These are phyloP conservation scores for Corythoichthys haematopterus DNA, from an alignment of 2,113 vertebrate species.

Conservation along the genomic window DNA sequence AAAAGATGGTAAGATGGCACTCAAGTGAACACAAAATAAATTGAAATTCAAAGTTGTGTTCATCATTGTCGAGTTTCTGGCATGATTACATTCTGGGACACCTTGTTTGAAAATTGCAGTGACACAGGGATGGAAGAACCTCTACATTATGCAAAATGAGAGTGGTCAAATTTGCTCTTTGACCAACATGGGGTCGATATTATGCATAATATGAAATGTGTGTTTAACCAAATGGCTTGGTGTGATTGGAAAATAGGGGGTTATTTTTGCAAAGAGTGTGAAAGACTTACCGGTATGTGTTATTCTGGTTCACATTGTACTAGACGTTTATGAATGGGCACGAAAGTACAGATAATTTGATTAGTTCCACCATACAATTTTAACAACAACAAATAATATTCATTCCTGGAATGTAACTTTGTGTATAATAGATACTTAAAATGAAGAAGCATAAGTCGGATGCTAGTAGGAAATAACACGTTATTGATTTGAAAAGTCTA, in stretches of 20 bases:
- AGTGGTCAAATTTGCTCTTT: not conserved
- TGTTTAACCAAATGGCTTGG: not conserved
- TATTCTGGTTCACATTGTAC: not conserved
- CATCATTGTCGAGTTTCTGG: not conserved
- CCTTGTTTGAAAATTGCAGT: not conserved
- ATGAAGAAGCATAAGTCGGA: not conserved
- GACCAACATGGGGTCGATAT: not conserved
- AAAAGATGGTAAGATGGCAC: constrained; percentile 85
- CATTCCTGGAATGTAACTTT: not conserved
- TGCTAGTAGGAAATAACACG: not conserved
- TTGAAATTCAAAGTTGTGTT: not conserved
- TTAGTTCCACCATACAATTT: not conserved
- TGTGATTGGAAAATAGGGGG: not conserved
- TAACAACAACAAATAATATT: too few relatives aligned
- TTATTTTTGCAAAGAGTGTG: not conserved
- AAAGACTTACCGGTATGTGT: not conserved
- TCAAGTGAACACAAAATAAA: not conserved
- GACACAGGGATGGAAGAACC: not conserved
- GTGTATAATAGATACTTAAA: not conserved
- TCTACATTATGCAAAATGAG: not conserved
- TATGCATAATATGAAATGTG: not conserved
- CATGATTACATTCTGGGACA: not conserved
- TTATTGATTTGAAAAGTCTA: not conserved
- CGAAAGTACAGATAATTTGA: not conserved
- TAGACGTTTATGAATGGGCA: not conserved